Conservation (phyloP, 2,797 vertebrate species). For the Sorex maritimensis region DNA sequence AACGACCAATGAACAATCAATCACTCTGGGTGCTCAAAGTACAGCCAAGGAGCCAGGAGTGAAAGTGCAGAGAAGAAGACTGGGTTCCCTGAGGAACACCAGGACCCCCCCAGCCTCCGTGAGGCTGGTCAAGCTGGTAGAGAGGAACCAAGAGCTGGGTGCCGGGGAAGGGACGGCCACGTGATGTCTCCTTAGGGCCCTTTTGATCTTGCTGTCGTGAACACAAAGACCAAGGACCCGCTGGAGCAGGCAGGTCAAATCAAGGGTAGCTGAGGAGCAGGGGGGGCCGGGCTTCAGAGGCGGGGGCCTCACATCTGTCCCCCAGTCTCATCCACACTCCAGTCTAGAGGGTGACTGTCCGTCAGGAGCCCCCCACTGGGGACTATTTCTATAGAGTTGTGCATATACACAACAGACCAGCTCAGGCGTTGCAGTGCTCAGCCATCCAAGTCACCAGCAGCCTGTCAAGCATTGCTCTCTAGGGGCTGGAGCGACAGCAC, state of each 20-base stretch:
- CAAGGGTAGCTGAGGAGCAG: background rate
- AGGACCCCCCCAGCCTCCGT: background rate
- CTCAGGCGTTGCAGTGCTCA: too few species aligned
- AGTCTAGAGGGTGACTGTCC: too few species aligned
- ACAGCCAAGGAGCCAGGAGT: background rate
- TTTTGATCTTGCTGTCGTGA: background rate
- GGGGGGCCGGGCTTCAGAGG: background rate
- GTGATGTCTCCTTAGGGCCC: background rate
- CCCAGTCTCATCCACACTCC: too few species aligned
- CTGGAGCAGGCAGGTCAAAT: background rate
- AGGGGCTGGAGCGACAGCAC: too few species aligned
- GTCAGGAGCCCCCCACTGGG: too few species aligned
- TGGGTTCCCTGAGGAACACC: background rate
- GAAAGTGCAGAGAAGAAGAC: background rate
- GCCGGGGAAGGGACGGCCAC: too few species aligned
- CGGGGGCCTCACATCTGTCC: too few species aligned
- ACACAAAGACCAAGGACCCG: background rate
- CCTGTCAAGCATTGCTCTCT: too few species aligned
- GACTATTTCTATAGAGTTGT: too few species aligned
- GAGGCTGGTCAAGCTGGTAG: background rate
- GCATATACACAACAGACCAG: too few species aligned
- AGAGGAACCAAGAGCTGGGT: background rate
- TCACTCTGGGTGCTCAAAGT: too few species aligned
- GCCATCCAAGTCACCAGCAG: too few species aligned
- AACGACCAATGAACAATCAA: background rate